phyloP scores from a whole-genome alignment of 1,140 invertebrate genomes.

The Ditylenchus dipsaci region DNA sequence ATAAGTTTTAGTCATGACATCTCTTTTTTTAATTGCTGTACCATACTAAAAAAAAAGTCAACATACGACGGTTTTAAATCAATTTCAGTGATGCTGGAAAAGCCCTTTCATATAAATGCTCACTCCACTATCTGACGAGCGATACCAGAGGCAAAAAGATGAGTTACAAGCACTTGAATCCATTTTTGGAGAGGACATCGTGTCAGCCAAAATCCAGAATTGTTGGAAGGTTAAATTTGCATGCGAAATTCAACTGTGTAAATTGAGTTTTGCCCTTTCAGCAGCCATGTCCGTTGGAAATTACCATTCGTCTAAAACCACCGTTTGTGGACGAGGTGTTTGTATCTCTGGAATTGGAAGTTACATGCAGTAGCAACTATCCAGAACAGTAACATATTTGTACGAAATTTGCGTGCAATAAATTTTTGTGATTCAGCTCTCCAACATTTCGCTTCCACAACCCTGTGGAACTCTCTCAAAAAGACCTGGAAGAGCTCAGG shows the following conservation, averaged over 20 bases:
- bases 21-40: too few species aligned
- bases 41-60: too few species aligned
- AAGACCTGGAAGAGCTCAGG: background rate
- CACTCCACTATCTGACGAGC: background rate
- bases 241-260: background rate
- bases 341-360: conserved; percentile 12
- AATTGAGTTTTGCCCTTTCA: background rate
- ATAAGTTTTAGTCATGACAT: too few species aligned
- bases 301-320: conserved; percentile 13
- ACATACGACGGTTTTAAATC: too few species aligned
- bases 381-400: conserved; percentile 12
- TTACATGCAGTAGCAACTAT: conserved; percentile 14
- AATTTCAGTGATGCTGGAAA: too few species aligned
- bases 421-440: background rate
- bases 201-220: conserved; percentile 13
- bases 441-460: background rate
- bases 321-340: conserved; percentile 2
- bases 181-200: conserved; percentile 10
- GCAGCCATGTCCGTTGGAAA: conserved; percentile 16
- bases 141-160: conserved; percentile 6
- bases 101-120: too few species aligned
- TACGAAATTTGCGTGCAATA: too few species aligned
- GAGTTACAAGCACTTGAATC: conserved; percentile 13
- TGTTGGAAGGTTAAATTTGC: conserved; percentile 17
- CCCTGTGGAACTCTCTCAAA: background rate